phyloP scores from a whole-genome alignment of 2,113 vertebrate genomes.

The Elephantulus edwardii region DNA sequence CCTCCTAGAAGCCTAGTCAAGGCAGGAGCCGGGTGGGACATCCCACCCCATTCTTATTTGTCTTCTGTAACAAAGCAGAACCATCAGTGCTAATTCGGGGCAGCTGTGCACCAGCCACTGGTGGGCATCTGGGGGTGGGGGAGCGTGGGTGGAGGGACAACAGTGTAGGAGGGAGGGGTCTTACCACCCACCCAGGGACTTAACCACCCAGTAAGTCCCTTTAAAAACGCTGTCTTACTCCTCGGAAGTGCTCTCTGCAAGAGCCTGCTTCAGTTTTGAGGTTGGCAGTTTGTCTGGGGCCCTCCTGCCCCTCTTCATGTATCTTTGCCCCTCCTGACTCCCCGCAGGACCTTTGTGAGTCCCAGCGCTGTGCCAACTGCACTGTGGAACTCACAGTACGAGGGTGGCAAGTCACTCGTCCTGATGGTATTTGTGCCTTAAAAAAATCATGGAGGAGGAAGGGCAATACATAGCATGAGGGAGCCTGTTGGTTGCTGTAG shows the following conservation, averaged over 20 bases:
- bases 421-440: background rate
- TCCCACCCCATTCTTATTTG: background rate
- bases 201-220: background rate
- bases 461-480: accelerated
- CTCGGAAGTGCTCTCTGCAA: constrained; percentile 21
- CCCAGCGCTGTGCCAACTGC: background rate
- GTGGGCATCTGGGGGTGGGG: background rate
- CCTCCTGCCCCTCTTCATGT: background rate
- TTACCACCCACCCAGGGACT: background rate
- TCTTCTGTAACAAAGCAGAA: background rate
- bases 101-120: constrained; percentile 24
- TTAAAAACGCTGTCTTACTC: background rate
- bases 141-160: no score
- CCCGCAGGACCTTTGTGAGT: background rate
- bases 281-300: background rate
- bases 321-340: background rate
- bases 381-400: background rate
- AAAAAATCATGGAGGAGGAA: background rate
- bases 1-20: background rate
- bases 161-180: background rate
- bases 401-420: constrained; percentile 22
- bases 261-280: background rate
- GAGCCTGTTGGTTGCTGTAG: background rate
- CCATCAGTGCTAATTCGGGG: background rate
- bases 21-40: background rate